phyloP scores from a whole-genome alignment of 2,888 invertebrate species.

The Andrena dorsata region DNA sequence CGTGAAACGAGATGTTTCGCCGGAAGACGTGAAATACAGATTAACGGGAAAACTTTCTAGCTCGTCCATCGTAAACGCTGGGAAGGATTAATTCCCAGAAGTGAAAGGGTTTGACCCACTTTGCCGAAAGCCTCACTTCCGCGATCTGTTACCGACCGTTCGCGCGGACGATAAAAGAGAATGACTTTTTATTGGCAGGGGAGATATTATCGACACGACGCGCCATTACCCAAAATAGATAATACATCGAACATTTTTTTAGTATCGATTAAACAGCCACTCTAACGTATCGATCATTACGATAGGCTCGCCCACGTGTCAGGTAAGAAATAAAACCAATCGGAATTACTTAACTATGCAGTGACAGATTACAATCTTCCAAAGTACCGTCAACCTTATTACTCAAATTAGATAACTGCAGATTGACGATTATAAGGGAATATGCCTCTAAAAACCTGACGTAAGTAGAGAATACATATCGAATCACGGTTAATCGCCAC shows the following conservation, averaged over 20 bases:
- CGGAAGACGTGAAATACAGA: background rate
- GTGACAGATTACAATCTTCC: background rate
- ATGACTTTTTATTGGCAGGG: background rate
- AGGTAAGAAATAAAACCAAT: background rate
- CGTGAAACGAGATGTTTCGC: background rate
- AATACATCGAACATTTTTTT: background rate
- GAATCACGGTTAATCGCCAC: conserved; percentile 56
- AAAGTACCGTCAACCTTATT: background rate
- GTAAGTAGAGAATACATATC: conserved; percentile 8
- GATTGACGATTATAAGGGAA: background rate
- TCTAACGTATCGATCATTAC: background rate
- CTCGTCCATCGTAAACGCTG: conserved; percentile 48
- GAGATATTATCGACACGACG: background rate
- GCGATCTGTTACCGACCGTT: conserved; percentile 1
- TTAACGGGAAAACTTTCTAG: conserved; percentile 51
- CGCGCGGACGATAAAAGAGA: conserved; percentile 29
- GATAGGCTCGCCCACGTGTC: background rate
- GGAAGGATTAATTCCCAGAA: conserved; percentile 31
- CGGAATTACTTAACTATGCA: background rate
- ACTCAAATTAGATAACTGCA: background rate
- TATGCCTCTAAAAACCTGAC: background rate
- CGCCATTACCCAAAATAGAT: background rate
- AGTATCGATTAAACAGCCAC: background rate
- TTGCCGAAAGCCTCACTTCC: background rate
- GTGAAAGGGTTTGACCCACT: conserved; percentile 66